These are phyloP conservation scores for Alethe diademata DNA, from an alignment of 2,113 vertebrate species.

Conservation along the genomic window DNA sequence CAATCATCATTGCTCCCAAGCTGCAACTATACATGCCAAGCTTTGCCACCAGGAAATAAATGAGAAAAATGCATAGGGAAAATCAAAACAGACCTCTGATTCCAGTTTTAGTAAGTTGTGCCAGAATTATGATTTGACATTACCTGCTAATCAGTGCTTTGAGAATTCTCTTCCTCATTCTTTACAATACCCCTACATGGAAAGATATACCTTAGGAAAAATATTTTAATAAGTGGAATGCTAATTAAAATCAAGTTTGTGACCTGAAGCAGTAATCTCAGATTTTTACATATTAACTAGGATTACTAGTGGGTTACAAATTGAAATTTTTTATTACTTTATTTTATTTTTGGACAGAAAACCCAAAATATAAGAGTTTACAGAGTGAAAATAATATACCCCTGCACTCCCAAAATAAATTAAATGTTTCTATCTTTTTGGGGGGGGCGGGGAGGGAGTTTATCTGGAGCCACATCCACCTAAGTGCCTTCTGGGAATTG, in stretches of 20 bases:
- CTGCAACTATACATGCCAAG: background rate
- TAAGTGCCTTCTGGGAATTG: background rate
- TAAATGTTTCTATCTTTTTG: background rate
- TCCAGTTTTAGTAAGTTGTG: background rate
- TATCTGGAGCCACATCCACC: background rate
- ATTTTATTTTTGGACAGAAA: background rate
- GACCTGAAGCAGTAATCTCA: background rate
- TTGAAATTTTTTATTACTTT: background rate
- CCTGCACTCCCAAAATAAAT: background rate
- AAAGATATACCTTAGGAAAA: background rate
- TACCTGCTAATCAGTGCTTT: background rate
- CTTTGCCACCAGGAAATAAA: slow-evolving; percentile 18
- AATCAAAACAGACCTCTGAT: background rate
- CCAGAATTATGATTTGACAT: background rate
- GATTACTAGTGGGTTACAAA: background rate
- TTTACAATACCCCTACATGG: background rate
- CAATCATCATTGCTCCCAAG: slow-evolving; percentile 3
- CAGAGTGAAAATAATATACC: background rate
- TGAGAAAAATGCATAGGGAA: background rate
- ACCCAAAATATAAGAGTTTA: background rate
- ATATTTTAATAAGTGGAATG: background rate
- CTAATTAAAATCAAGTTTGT: background rate
- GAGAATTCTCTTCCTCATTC: background rate
- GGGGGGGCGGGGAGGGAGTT: too few relatives aligned
- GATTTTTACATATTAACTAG: background rate